Percentiles rank a stretch among this genome's conserved stretches.
These are phyloP conservation scores for Pelobates fuscus DNA, from an alignment of 2,113 vertebrate genomes.

Conservation along the genomic window DNA sequence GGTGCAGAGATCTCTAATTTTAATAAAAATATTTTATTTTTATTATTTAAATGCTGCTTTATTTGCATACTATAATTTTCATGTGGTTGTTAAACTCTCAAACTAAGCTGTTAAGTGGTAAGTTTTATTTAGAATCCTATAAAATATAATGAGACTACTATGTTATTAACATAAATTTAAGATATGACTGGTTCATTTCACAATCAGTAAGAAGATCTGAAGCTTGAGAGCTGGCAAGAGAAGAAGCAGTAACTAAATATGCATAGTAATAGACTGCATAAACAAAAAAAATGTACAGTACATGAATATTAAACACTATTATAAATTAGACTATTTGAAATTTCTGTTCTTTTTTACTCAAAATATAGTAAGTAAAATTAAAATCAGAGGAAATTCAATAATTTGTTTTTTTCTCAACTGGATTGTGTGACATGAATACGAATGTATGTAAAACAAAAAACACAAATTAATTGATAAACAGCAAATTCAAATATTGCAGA, in stretches of 20 bases:
- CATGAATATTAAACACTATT: not conserved
- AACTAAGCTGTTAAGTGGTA: constrained; percentile 38
- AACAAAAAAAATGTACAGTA: not conserved
- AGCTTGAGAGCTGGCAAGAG: constrained; percentile 1
- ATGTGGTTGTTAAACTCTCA: constrained; percentile 40
- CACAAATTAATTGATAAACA: too few relatives aligned
- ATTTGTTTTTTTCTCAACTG: too few relatives aligned
- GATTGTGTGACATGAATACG: too few relatives aligned
- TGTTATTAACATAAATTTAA: constrained; percentile 47
- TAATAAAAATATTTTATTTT: constrained; percentile 13
- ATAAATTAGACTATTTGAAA: too few relatives aligned
- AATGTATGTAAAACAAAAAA: too few relatives aligned
- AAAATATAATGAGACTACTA: constrained; percentile 46
- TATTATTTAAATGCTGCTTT: constrained; percentile 21
- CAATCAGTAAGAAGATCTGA: constrained; percentile 35
- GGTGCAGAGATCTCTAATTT: constrained; percentile 37
- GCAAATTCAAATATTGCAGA: too few relatives aligned
- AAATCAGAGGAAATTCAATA: too few relatives aligned
- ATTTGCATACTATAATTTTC: constrained; percentile 47
- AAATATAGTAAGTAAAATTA: too few relatives aligned
- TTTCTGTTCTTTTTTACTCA: too few relatives aligned
- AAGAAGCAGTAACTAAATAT: constrained; percentile 21
- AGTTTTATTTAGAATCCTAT: constrained; percentile 47
- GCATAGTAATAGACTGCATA: constrained; percentile 8
- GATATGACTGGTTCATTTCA: constrained; percentile 29